Percentiles rank a stretch among this genome's conserved stretches.
These are phyloP conservation scores for Aporophyla lueneburgensis DNA, from an alignment of 2,888 invertebrate genomes.

Conservation along the genomic window DNA sequence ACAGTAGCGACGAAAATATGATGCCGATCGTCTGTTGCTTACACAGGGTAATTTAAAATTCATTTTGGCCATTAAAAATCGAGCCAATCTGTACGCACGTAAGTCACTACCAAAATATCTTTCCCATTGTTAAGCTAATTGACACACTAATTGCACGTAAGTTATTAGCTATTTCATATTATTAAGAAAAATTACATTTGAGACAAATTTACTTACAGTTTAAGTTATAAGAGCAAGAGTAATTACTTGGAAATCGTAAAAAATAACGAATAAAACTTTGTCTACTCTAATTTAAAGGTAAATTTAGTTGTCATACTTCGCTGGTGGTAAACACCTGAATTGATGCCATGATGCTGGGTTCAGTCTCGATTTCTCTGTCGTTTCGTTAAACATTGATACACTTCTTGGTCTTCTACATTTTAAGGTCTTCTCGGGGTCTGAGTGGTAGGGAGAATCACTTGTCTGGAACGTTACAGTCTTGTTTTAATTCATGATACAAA, in stretches of 20 bases:
- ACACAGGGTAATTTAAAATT: too few relatives aligned
- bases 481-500: not conserved
- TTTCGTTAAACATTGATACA: constrained; percentile 87
- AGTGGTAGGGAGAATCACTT: constrained; percentile 88
- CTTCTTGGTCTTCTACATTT: constrained; percentile 85
- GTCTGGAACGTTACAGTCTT: constrained; percentile 75
- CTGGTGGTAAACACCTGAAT: constrained; percentile 85
- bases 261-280: not conserved
- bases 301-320: constrained; percentile 79
- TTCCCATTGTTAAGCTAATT: too few relatives aligned
- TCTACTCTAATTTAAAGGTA: constrained; percentile 16
- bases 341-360: constrained; percentile 89
- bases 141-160: too few relatives aligned
- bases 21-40: not conserved
- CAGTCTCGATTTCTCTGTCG: constrained; percentile 82
- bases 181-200: not conserved
- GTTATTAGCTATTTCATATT: too few relatives aligned
- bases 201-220: not conserved
- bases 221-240: not conserved
- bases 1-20: too few relatives aligned
- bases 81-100: not conserved
- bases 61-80: not conserved
- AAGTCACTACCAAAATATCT: not conserved
- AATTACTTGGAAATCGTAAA: not conserved
- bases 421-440: constrained; percentile 83